Evolutionary conservation across 1,140 invertebrate genomes (phyloP), one percentile per base, ranked within the genome.

Genomic region (Cardiocondyla obscurior): DNA sequence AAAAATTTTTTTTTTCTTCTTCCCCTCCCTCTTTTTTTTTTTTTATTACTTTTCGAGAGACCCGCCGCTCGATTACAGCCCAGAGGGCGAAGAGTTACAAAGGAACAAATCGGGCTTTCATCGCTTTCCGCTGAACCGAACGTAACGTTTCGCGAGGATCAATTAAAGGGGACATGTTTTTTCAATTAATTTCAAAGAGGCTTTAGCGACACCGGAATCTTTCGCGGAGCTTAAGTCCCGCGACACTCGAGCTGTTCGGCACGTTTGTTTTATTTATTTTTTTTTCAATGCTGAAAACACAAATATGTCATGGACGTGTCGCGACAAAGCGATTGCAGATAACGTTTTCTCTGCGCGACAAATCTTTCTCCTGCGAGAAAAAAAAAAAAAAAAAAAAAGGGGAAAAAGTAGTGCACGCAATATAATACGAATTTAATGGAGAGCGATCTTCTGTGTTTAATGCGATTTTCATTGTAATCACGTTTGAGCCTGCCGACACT

Each of bases 101-200:
- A 53, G n/a, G 14, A 39, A 77, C 30, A 53, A 67, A 79, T 69
- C 33, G 62, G 25, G 22, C 16, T 79, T 67, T 36, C 22, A 53
- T 51, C 62, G 62, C 36, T 67, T 53, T 28, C 22, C 16, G 46
- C 39, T n/a, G 16, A 49, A 65, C 28, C n/a, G 62, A 67, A 79
- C 53, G n/a, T n/a, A n/a, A 12, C 74, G 62, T 79, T 67, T 69
- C 33, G 33, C 46, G 62, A 69, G 19, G 67, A 69, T 22, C 62
- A 69, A 79, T 79, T 79, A 79, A 79, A 69, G 19, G 2, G 22
- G 16, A 22, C 74, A 53, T 53, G 33, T 10, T 79, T 79, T 69
- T 69, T 39, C 62, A 69, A 79, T 79, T 67, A 69, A 79, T 53
- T 53, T 53, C 12, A 39, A 42, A 53, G 55, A 51, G 36, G 25